Evolutionary conservation across 2,797 vertebrate species (phyloP).

Genomic region (Allobates femoralis): DNA sequence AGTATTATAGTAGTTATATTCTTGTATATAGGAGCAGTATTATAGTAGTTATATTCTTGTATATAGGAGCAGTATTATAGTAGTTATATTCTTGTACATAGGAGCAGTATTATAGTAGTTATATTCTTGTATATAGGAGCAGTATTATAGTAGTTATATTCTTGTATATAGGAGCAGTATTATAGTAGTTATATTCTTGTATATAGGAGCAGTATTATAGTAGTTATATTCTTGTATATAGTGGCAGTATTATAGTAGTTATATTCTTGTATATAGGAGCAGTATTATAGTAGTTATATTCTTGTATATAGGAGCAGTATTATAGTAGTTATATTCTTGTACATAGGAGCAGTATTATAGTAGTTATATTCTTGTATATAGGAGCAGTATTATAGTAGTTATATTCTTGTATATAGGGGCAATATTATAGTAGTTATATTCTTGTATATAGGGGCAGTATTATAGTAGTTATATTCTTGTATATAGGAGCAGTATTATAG

Average conservation of each 20-base stretch:
- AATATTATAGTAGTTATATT: neutral
- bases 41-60: neutral
- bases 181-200: neutral
- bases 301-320: no score
- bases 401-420: neutral
- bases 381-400: neutral
- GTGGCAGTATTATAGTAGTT: no score
- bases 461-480: neutral
- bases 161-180: neutral
- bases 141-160: slow-evolving; percentile 3
- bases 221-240: no score
- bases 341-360: no score
- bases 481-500: neutral
- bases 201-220: neutral
- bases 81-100: slow-evolving; percentile 1
- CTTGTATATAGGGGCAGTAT: neutral
- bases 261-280: no score
- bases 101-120: neutral
- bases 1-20: slow-evolving; percentile 6
- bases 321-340: no score
- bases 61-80: neutral
- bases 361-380: neutral
- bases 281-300: no score
- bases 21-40: neutral
- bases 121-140: neutral